phyloP scores from a whole-genome alignment of 2,113 vertebrate species.

The Anoplopoma fimbria region DNA sequence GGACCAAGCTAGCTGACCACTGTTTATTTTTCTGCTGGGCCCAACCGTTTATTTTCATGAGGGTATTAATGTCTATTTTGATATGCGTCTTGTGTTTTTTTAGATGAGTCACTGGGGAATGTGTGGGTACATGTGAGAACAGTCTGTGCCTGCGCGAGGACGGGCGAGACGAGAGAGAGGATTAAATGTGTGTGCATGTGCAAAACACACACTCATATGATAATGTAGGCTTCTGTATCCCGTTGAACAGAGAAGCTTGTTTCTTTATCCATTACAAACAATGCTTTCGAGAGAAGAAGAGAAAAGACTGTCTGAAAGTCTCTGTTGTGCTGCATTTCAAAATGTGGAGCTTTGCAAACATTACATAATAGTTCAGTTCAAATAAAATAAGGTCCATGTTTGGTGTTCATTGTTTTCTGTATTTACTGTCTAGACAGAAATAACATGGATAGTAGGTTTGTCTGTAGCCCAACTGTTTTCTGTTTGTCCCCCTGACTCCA shows the following conservation, averaged over 20 bases:
- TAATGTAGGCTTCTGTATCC: slow-evolving; percentile 46
- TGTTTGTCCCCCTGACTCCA: slow-evolving; percentile 52
- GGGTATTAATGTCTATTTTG: slow-evolving; percentile 74
- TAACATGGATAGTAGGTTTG: neutral
- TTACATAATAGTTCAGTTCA: slow-evolving; percentile 16
- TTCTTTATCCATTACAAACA: slow-evolving; percentile 25
- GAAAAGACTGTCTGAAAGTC: slow-evolving; percentile 11
- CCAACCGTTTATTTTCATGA: slow-evolving; percentile 60
- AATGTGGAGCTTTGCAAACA: slow-evolving; percentile 19
- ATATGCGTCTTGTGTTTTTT: slow-evolving; percentile 70
- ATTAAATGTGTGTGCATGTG: neutral
- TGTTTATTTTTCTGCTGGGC: slow-evolving; percentile 62
- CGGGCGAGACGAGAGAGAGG: slow-evolving; percentile 7
- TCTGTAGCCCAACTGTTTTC: neutral
- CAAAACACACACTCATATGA: slow-evolving; percentile 19
- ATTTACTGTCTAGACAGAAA: neutral
- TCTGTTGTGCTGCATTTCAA: neutral
- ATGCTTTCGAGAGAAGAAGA: slow-evolving; percentile 14
- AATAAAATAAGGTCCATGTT: neutral
- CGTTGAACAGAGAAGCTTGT: slow-evolving; percentile 11
- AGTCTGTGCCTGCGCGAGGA: slow-evolving; percentile 66
- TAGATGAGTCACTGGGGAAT: slow-evolving; percentile 70
- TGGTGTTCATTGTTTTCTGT: neutral
- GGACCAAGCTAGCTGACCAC: slow-evolving; percentile 43
- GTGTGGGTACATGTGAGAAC: slow-evolving; percentile 77